Base-by-base conservation (phyloP, 1,140 invertebrate species). In the Drosophila pseudoobscura region DNA sequence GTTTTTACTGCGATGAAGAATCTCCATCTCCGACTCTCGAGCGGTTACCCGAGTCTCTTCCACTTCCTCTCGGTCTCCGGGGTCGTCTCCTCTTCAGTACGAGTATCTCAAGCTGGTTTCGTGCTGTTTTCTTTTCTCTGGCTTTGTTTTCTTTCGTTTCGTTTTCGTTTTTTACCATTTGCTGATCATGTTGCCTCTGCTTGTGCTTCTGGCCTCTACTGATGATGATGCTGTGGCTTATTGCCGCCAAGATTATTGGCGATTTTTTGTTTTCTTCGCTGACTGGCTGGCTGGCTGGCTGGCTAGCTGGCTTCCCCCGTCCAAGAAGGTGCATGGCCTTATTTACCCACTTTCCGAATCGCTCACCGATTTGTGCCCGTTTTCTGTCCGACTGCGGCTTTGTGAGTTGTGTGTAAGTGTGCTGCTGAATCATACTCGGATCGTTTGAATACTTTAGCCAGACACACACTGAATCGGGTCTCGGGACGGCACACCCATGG, bases 291-390 rank as follows among this genome's bases (percentile, higher is more conserved):
- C 47, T 54, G 44, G 45, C 46, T 51, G 8, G 61, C 62, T 4
- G 11, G 9, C 35, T 13, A 5, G 39, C 47, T 54, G 44, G 58
- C 46, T 51, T 35, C 22, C 45, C 56, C 29, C 35, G 58, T 50
- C 53, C 43, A 63, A 78, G 60, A 80, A 85, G 80, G 78, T 90
- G 74, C 84, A 89, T 90, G 89, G 89, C 89, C 89, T 90, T 90
- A 85, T 90, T 90, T 89, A 90, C 89, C 89, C 80, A 90, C 75
- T 83, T 90, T 90, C 55, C 53, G 74, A 80, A 85, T 75, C 75
- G 64, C 57, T 66, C 43, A 46, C 52, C 60, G 59, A 75, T 64
- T 83, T 73, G 52, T 70, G 54, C 50, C 35, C 56, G 51, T 77
- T 64, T 61, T 54, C 20, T 43, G 45, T 53, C 20, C 20, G 20